phyloP scores from a whole-genome alignment of 2,888 invertebrate genomes.

The Escarpia spicata region DNA sequence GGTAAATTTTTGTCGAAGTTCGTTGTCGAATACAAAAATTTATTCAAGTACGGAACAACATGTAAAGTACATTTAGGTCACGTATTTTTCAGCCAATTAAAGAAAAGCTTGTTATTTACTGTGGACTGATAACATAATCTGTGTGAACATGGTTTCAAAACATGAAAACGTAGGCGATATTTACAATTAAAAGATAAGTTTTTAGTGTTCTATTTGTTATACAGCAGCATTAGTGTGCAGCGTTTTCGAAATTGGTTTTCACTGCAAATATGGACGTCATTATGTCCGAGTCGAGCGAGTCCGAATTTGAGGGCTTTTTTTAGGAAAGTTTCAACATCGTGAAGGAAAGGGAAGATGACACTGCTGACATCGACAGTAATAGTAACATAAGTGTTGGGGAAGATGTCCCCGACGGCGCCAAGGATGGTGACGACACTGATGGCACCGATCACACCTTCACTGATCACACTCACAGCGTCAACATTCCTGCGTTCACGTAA shows the following conservation, averaged over 20 bases:
- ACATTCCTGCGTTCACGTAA: background rate
- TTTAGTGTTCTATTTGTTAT: background rate
- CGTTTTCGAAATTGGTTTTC: background rate
- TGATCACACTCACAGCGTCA: background rate
- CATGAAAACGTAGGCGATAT: background rate
- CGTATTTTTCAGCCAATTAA: background rate
- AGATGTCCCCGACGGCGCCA: background rate
- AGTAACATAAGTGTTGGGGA: background rate
- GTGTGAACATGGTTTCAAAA: background rate
- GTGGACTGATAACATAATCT: background rate
- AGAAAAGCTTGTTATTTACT: background rate
- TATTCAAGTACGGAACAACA: no score
- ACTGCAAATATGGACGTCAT: no score
- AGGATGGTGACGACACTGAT: background rate
- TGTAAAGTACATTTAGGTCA: background rate
- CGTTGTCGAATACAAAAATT: background rate
- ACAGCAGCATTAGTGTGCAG: background rate
- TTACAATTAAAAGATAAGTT: background rate
- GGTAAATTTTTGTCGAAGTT: background rate
- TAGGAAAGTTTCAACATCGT: no score
- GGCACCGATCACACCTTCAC: background rate
- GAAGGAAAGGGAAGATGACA: background rate
- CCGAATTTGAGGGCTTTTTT: no score
- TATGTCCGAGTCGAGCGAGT: no score
- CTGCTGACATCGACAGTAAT: background rate